These are phyloP conservation scores for Indicator maculatus DNA, from an alignment of 2,113 vertebrate species.

Conservation along the genomic window DNA sequence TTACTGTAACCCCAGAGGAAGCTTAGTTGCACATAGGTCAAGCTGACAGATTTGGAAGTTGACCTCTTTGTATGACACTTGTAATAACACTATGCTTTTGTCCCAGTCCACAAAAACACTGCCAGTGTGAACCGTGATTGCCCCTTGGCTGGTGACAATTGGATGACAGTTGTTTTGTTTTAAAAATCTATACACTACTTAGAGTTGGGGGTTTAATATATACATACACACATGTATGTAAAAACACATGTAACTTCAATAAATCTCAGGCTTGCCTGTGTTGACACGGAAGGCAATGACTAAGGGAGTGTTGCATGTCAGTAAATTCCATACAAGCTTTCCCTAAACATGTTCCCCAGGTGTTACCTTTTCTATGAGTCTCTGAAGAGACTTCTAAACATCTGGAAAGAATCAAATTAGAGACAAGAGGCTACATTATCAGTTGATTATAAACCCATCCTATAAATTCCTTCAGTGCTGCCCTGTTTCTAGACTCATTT, in stretches of 20 bases:
- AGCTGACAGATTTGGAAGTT: rapidly evolving
- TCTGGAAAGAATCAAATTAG: constrained; percentile 17
- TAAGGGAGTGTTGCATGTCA: neutral
- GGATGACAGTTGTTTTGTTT: neutral
- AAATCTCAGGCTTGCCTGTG: neutral
- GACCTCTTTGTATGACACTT: neutral
- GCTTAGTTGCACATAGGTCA: neutral
- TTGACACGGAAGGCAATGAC: neutral
- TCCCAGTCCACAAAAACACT: rapidly evolving
- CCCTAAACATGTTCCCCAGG: constrained; percentile 10
- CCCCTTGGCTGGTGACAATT: neutral
- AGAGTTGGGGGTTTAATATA: too few species aligned
- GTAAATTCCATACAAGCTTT: neutral
- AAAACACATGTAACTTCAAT: neutral
- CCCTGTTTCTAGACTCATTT: neutral
- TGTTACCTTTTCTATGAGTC: neutral
- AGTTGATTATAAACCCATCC: constrained; percentile 1
- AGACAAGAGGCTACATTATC: constrained; percentile 26
- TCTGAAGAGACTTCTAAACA: constrained; percentile 27
- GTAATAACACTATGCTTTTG: neutral
- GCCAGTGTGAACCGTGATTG: neutral
- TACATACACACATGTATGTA: too few species aligned
- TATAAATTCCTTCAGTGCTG: neutral
- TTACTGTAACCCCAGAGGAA: neutral
- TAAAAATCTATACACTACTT: neutral